Conservation (phyloP, 2,888 invertebrate species). For the Steinernema carpocapsae region DNA sequence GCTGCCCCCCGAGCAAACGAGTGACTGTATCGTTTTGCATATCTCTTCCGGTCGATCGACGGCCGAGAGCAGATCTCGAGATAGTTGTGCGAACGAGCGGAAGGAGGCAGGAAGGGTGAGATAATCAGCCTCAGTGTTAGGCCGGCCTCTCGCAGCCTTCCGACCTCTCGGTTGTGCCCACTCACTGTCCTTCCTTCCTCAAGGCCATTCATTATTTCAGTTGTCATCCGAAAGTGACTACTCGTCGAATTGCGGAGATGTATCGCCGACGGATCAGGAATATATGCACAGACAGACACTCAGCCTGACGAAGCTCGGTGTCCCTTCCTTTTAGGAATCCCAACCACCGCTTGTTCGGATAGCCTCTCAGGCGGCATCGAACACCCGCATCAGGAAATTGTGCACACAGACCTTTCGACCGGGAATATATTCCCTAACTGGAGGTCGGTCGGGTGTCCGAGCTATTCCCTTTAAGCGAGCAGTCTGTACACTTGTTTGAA, state of each 20-base stretch:
- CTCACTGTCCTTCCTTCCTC: slow-evolving; percentile 24
- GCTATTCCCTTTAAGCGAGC: slow-evolving; percentile 16
- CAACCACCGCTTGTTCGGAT: no score
- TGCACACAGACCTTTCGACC: background rate
- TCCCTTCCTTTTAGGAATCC: no score
- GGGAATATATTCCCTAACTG: background rate
- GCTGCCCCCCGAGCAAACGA: no score
- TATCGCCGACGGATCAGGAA: background rate
- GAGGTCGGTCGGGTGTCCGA: background rate
- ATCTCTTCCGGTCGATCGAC: slow-evolving; percentile 31
- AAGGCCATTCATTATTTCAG: slow-evolving; percentile 35
- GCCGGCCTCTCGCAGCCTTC: slow-evolving; percentile 14
- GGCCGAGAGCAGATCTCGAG: slow-evolving; percentile 29
- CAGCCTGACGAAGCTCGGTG: no score
- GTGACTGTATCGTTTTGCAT: slow-evolving; percentile 31
- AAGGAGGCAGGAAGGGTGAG: background rate
- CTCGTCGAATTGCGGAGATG: slow-evolving; percentile 29
- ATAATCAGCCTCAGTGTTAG: slow-evolving; percentile 15
- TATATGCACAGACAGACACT: background rate
- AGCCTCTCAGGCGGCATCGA: no score
- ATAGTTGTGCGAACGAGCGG: slow-evolving; percentile 17
- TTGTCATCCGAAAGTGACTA: slow-evolving; percentile 35
- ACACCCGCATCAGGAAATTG: no score
- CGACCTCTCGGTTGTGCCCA: slow-evolving; percentile 20
- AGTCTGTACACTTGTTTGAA: slow-evolving; percentile 23